phyloP scores from a whole-genome alignment of 2,113 vertebrate species.

The Dicentrarchus labrax region DNA sequence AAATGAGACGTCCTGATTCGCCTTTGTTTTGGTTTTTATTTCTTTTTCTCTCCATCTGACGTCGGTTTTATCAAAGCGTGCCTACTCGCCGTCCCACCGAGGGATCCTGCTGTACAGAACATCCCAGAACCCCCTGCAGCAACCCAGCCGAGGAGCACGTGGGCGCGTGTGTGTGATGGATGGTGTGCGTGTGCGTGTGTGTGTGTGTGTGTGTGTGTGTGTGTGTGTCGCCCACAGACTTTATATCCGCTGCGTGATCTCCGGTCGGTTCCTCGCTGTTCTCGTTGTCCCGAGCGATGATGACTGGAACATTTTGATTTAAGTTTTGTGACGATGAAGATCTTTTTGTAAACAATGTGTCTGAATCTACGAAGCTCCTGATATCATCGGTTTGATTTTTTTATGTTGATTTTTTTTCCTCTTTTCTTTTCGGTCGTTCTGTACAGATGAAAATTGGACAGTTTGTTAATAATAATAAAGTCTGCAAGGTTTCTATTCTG shows the following conservation, averaged over 20 bases:
- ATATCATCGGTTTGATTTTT: slow-evolving; percentile 85
- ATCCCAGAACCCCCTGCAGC: slow-evolving; percentile 35
- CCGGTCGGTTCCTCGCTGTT: slow-evolving; percentile 38
- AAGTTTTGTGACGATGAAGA: slow-evolving; percentile 54
- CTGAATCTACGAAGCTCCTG: slow-evolving; percentile 74
- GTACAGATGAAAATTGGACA: slow-evolving; percentile 94
- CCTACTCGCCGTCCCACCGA: slow-evolving; percentile 61
- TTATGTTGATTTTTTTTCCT: slow-evolving; percentile 78
- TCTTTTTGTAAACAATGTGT: slow-evolving; percentile 83
- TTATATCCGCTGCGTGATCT: slow-evolving; percentile 5
- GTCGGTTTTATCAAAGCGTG: slow-evolving; percentile 60
- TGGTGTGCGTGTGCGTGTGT: not conserved
- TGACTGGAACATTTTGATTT: slow-evolving; percentile 42
- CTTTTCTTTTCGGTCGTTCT: slow-evolving; percentile 78
- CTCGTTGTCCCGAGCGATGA: slow-evolving; percentile 40
- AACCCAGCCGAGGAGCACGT: slow-evolving; percentile 3
- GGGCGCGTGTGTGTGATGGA: not conserved
- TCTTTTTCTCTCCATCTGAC: slow-evolving; percentile 9
- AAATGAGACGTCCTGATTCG: slow-evolving; percentile 50
- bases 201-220: not conserved
- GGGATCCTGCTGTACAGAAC: slow-evolving; percentile 54
- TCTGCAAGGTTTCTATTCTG: slow-evolving; percentile 92
- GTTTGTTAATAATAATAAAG: slow-evolving; percentile 96
- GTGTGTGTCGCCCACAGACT: slow-evolving; percentile 24
- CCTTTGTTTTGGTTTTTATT: slow-evolving; percentile 52